Evolutionary conservation across 2,888 invertebrate species (phyloP), one percentile per base, ranked within the genome.

Genomic region (Schizotus pectinicornis): DNA sequence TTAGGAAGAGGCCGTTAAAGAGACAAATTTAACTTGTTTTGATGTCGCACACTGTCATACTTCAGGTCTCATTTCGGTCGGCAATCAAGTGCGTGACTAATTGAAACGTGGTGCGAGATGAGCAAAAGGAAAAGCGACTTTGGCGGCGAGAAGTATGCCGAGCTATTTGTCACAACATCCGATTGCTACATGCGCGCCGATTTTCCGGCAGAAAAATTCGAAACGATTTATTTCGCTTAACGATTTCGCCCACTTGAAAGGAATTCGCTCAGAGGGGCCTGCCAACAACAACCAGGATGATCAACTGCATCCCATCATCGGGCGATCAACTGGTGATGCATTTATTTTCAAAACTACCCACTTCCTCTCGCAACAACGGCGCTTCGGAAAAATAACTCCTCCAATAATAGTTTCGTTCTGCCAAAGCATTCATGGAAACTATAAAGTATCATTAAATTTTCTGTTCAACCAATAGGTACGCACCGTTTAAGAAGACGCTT

Each of bases 81-180:
- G 62, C 61, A 68, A 71, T 65, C 68, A 68, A 65, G 64, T 69
- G 73, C 72, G 72, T 74, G 72, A 74, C 74, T 74, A 74, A 74
- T 74, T 74, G 70, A 69, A 70, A 71, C 69, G 69, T 71, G 69
- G 68, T 67, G 61, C 59, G 54, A 55, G 52, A 22, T 22, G 22
- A 63, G 53, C 58, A 62, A 62, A 65, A 61, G 55, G 53, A 57
- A 59, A 65, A 2, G 22, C 46, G 58, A 56, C 62, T 67, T 64
- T 65, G 62, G 61, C 54, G 65, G 64, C 63, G 59, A 59, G 65
- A 66, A 66, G 67, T 65, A 64, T 67, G 64, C 62, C 65, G 57
- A 67, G 70, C 65, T 66, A 72, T 75, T 74, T 74, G 74, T 74
- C 73, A 70, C 39, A 48, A 39, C 11, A 39, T 13, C 36, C 12